phyloP scores from a whole-genome alignment of 2,113 vertebrate genomes.

The Caloenas nicobarica region DNA sequence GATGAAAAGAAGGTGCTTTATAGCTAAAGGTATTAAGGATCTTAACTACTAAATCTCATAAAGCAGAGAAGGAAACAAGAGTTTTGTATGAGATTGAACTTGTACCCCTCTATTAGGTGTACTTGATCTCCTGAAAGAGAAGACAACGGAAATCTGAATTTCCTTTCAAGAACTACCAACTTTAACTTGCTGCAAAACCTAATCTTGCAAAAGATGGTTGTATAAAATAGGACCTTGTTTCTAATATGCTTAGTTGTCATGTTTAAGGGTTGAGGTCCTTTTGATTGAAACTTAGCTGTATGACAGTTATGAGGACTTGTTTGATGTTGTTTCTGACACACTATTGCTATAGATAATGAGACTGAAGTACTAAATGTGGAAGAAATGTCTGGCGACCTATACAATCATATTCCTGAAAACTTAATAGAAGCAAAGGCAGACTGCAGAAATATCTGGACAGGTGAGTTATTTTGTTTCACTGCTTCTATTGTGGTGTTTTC shows the following conservation, averaged over 20 bases:
- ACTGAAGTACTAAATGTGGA: background rate
- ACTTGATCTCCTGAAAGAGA: background rate
- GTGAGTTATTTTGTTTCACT: background rate
- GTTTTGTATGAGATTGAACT: background rate
- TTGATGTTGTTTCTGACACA: background rate
- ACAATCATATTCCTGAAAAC: background rate
- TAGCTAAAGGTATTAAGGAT: background rate
- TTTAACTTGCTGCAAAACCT: background rate
- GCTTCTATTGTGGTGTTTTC: background rate
- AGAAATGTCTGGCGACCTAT: background rate
- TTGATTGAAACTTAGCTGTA: background rate
- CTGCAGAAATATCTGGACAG: accelerated
- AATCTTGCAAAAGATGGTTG: background rate
- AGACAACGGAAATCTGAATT: background rate
- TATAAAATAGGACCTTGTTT: background rate
- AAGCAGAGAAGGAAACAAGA: background rate
- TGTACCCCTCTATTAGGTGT: background rate
- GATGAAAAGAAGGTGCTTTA: background rate
- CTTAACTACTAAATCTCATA: background rate
- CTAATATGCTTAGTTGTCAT: background rate
- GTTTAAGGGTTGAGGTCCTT: background rate
- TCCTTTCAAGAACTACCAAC: background rate
- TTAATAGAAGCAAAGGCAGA: background rate
- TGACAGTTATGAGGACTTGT: background rate
- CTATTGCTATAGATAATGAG: background rate